phyloP scores from a whole-genome alignment of 2,113 vertebrate genomes.

The Lynx canadensis region DNA sequence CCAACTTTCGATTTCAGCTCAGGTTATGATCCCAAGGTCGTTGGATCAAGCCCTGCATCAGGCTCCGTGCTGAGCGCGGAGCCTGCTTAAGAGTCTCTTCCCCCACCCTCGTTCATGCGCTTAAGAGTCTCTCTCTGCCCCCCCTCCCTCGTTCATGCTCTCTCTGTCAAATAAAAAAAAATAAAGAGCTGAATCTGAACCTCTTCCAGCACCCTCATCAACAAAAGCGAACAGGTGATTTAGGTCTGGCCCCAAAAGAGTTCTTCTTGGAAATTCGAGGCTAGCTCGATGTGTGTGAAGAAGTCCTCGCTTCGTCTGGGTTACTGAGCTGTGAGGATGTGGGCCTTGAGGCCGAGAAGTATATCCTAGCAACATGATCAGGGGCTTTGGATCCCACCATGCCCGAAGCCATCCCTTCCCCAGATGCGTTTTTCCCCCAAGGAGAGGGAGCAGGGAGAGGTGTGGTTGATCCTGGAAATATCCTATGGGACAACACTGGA shows the following conservation, averaged over 20 bases:
- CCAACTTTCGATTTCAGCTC: no score
- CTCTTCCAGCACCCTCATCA: neutral
- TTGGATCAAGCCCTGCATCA: no score
- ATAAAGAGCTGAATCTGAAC: neutral
- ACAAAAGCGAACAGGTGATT: no score
- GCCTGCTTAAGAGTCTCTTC: no score
- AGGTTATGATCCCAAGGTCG: no score
- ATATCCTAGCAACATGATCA: neutral
- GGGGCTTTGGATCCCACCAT: neutral
- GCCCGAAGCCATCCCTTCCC: neutral
- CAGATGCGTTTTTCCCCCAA: neutral
- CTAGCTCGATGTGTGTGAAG: neutral
- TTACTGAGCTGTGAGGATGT: neutral
- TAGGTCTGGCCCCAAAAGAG: neutral
- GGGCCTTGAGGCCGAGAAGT: neutral
- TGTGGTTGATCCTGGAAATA: neutral
- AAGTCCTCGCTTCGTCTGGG: neutral
- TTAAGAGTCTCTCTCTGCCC: no score
- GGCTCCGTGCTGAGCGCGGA: no score
- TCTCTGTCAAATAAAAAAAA: no score
- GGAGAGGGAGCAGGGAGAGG: no score
- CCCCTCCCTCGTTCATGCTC: no score
- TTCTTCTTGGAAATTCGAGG: neutral
- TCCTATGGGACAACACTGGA: rapidly evolving
- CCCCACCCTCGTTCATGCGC: rapidly evolving